Evolutionary conservation across 2,888 invertebrate species (phyloP), one percentile per base, ranked within the genome.

Genomic region (Timandra comae): DNA sequence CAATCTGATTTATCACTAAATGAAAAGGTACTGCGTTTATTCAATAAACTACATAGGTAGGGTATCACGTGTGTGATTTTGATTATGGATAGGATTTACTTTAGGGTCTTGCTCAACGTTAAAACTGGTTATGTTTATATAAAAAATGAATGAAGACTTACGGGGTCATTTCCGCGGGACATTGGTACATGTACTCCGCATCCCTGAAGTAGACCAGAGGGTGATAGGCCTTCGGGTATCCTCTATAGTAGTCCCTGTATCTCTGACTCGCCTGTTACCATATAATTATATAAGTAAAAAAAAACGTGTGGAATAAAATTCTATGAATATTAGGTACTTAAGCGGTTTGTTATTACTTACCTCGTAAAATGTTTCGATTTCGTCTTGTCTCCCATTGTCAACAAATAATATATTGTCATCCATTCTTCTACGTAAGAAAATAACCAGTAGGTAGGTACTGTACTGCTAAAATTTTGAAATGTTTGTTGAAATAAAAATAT

Each of bases 231-330:
- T 87, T 88, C 1, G 87, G 71, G 39, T 86, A 86, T 24, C 90
- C 89, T 63, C 87, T 87, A 56, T 90, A 90, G 56, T 88, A 89
- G 52, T 89, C 88, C 38, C 91, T 77, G 43, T 89, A 88, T 19
- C 84, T 68, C 56, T 90, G 90, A 38, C 85, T 81, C 12, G 84
- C 82, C 89, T 90, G 57, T n/a, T 11, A 37, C 31, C 13, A 30
- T 13, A 30, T 5, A 16, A 27, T 10, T 27, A 4, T 22, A 1
- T 3, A 3, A 9, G 24, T 23, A 34, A 7, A 9, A 7, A n/a
- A 1, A 29, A 22, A 28, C 9, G 7, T 21, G 21, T 21, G 7
- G 8, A 3, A 3, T 20, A 20, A 5, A 20, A 8, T 22, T 22
- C 1, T 5, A 22, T 8, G n/a, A n/a, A 1, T 5, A 5, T 16